Evolutionary conservation across 2,113 vertebrate species (phyloP), one percentile per base, ranked within the genome.

Genomic region (Trinectes maculatus): DNA sequence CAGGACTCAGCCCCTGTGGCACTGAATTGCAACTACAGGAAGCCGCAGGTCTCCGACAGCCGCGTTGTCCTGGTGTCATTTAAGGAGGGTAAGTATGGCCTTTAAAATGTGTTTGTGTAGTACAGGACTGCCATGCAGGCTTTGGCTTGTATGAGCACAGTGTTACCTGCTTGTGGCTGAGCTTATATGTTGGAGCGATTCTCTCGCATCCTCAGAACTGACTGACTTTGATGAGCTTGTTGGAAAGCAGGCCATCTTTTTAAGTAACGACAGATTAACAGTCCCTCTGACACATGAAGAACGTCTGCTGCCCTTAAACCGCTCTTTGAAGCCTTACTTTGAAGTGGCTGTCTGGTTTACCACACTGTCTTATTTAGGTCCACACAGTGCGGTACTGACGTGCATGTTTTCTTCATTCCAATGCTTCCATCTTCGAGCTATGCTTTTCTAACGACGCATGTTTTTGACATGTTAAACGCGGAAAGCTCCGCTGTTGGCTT

Each of bases 1-100:
- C 90, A 92, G 11, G 94, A 96, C 29, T 90, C 92, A 0, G 69
- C 80, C 21, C 89, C 92, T 11, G 54, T 89, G 52, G 88, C 93
- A 61, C 92, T 98, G 85, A 85, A 91, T 0, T 57, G 91, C 65
- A 98, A 98, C 89, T 98, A 92, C 90, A 92, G 96, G 53, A 92
- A 80, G 0, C 74, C 94, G 1, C 96, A 97, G 86, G 84, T 87
- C 16, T 68, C 92, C 1, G 93, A 93, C 0, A 92, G 94, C 80
- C 91, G 97, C 69, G 72, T 93, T 36, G 91, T 98, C 51, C 89
- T 94, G 8, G 88, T 92, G 53, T 98, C 97, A 70, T 99, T 98
- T 83, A 93, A 6, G 39, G 89, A 95, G 87, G 93, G 96, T 98
- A 74, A 94, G 94, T 80, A 80, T 76, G 52, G 47, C 48, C 64